A percentile compares a stretch with the other conserved stretches of the same genome.
Conservation (phyloP, 2,113 vertebrate genomes). For the Calonectris borealis region DNA sequence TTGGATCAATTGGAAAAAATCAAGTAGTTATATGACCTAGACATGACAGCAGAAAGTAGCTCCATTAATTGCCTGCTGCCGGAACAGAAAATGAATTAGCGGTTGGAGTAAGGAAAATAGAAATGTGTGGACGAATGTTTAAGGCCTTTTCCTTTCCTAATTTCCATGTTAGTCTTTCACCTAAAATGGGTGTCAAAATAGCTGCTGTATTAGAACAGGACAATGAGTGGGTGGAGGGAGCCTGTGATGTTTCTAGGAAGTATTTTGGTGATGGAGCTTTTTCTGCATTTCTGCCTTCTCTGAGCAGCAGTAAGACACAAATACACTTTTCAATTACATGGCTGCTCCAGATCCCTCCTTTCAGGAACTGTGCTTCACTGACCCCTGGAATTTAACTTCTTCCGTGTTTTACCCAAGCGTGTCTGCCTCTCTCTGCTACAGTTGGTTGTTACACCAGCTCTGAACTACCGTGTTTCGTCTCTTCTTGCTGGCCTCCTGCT, state of each 20-base stretch:
- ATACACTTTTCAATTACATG: neutral
- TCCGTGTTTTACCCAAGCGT: neutral
- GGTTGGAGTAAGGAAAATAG: neutral
- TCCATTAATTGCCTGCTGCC: neutral
- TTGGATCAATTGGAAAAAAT: neutral
- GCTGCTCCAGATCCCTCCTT: neutral
- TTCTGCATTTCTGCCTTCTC: neutral
- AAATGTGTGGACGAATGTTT: neutral
- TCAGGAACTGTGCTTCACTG: neutral
- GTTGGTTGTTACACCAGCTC: neutral
- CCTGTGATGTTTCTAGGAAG: neutral
- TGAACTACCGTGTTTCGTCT: neutral
- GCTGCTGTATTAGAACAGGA: neutral
- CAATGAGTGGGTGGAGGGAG: rapidly evolving
- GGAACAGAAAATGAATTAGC: neutral
- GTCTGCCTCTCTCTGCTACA: neutral
- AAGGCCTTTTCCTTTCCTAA: neutral
- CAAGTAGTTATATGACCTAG: neutral
- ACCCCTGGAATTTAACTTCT: neutral
- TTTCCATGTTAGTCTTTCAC: neutral
- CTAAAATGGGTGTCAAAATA: neutral
- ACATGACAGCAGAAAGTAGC: neutral
- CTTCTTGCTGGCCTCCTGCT: neutral
- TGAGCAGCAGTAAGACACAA: neutral
- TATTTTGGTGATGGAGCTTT: neutral